phyloP scores from a whole-genome alignment of 2,888 invertebrate genomes.

The Pollenia labialis region DNA sequence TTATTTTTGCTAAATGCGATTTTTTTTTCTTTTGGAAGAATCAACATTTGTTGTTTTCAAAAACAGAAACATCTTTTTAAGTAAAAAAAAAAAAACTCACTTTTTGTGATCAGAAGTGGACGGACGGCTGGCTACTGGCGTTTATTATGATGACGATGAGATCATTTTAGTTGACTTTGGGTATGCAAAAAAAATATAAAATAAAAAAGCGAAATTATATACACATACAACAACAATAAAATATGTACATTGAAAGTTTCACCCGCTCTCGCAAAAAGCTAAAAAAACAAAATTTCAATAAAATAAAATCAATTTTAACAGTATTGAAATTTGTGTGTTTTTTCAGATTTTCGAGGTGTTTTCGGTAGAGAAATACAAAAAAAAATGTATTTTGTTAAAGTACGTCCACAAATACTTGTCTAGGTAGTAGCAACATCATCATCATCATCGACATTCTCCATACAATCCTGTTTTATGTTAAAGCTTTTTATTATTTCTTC shows the following conservation, averaged over 20 bases:
- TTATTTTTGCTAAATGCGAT: conserved; percentile 39
- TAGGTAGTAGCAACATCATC: conserved; percentile 33
- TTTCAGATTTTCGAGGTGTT: conserved; percentile 46
- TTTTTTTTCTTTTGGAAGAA: conserved; percentile 43
- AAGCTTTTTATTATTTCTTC: not conserved
- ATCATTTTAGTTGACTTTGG: conserved; percentile 78
- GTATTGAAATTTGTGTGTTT: conserved; percentile 60
- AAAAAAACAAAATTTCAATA: conserved; percentile 7
- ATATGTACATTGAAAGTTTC: conserved; percentile 49
- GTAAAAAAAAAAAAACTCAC: conserved; percentile 45
- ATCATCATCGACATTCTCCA: conserved; percentile 15
- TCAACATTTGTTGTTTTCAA: conserved; percentile 52
- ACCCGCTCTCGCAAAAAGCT: conserved; percentile 51
- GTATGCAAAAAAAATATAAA: conserved; percentile 70
- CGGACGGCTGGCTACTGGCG: conserved; percentile 47
- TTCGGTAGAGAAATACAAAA: conserved; percentile 34
- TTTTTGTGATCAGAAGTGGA: conserved; percentile 21
- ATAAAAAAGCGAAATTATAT: conserved; percentile 61
- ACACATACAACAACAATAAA: conserved; percentile 36
- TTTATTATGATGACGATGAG: conserved; percentile 76
- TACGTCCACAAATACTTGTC: conserved; percentile 46
- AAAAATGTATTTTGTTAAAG: conserved; percentile 46
- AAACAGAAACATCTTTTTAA: conserved; percentile 47
- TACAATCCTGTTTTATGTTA: conserved; percentile 46
- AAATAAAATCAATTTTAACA: conserved; percentile 61